Conservation (phyloP, 2,888 invertebrate genomes). For the Clistopyga incitator region DNA sequence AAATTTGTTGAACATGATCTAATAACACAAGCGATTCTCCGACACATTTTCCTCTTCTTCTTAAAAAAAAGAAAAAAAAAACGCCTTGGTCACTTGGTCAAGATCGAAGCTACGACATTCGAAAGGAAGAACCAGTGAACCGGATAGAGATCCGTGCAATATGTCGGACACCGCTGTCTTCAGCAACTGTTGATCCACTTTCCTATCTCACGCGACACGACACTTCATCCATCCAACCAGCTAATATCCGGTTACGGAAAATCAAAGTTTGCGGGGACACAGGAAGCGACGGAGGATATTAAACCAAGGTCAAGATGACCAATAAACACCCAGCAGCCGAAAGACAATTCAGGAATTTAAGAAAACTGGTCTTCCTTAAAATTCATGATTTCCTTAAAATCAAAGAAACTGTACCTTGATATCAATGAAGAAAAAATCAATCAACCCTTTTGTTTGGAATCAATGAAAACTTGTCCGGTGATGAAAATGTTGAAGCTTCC, state of each 20-base stretch:
- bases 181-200: slow-evolving; percentile 55
- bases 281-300: slow-evolving; percentile 31
- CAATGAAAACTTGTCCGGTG: no score
- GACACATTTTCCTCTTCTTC: slow-evolving; percentile 23
- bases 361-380: no score
- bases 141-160: slow-evolving; percentile 34
- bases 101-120: slow-evolving; percentile 5
- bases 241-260: slow-evolving; percentile 60
- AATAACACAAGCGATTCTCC: slow-evolving; percentile 14
- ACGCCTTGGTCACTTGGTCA: slow-evolving; percentile 28
- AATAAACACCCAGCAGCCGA: slow-evolving; percentile 21
- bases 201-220: slow-evolving; percentile 48
- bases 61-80: no score
- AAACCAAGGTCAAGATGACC: slow-evolving; percentile 19
- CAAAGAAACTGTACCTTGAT: no score
- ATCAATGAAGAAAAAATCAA: no score
- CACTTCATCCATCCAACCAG: slow-evolving; percentile 28
- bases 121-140: slow-evolving; percentile 12
- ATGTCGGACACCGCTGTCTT: slow-evolving; percentile 55
- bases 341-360: background rate
- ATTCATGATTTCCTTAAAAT: no score
- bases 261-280: slow-evolving; percentile 3
- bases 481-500: no score
- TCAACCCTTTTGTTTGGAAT: no score
- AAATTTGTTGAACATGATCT: slow-evolving; percentile 1